Percentiles rank a stretch among this genome's conserved stretches.
Conservation (phyloP, 2,113 vertebrate genomes). For the Eurypyga helias region DNA sequence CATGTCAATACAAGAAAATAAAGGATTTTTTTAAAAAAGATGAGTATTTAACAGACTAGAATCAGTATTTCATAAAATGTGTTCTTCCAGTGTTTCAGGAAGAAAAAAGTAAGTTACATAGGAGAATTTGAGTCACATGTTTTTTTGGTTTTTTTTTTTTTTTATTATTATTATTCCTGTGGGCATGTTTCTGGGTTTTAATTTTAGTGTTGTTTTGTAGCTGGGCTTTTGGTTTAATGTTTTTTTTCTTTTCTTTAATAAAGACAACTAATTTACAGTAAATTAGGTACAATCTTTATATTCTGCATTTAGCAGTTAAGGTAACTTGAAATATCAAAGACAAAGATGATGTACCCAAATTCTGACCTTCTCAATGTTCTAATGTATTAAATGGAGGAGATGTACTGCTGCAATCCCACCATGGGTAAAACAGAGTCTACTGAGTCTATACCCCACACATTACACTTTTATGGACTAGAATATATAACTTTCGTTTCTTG, state of each 20-base stretch:
- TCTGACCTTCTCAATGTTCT: not conserved
- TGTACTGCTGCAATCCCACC: not conserved
- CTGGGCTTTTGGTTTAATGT: no score
- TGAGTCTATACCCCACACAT: not conserved
- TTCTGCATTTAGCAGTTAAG: not conserved
- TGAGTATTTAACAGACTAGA: not conserved
- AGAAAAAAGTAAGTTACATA: not conserved
- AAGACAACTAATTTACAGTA: not conserved
- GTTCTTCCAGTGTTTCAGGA: no score
- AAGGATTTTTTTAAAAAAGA: not conserved
- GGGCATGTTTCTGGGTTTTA: rapidly evolving
- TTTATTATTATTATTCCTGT: not conserved
- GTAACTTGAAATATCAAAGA: not conserved
- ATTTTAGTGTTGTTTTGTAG: not conserved
- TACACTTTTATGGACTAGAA: not conserved
- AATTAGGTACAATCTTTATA: not conserved
- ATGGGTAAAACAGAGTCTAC: not conserved
- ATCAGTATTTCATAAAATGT: not conserved
- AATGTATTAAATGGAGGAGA: not conserved
- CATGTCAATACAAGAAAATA: not conserved
- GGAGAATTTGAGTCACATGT: not conserved
- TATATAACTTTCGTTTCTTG: not conserved
- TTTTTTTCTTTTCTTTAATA: not conserved
- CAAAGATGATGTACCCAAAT: not conserved
- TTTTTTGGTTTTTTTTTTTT: not conserved